Base-by-base conservation (phyloP, 2,888 invertebrate species). In the Oeneis ivallda region DNA sequence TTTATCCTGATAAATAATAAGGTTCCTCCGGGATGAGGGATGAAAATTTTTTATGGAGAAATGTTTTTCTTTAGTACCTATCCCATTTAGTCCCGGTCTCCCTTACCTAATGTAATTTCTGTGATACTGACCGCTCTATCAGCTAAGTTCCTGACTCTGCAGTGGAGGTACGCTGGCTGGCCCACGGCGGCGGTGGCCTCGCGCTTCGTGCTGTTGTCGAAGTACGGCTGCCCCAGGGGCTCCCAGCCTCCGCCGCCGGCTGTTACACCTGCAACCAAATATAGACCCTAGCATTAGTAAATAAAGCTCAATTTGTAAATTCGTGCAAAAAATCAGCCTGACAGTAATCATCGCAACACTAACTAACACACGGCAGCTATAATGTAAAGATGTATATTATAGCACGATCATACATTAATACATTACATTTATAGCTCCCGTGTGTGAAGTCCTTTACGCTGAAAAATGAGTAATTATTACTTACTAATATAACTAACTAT, bases 181-280 rank as follows among this genome's bases (percentile, higher is more conserved):
- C 97, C 97, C 73, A 97, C 96, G 73, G 96, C 96, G 75, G 96
- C 96, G 78, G 96, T 96, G 81, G 96, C 94, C 84, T 97, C 96
- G 72, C 96, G 93, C 83, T 94, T 94, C 74, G 96, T 96, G 78
- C 95, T 95, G 90, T 97, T 97, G 92, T 97, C 97, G 92, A 97
- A 97, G 93, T 96, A 97, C 61, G 97, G 97, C 86, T 96, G 96
- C 72, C 96, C 96, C 82, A 96, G 95, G 65, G 96, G 95, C 85
- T 95, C 95, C 87, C 91, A 92, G 81, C 92, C 89, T 75, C 91
- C 91, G 91, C 93, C 93, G 82, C 91, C 91, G 71, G 89, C 87
- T 77, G 91, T 85, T 71, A 87, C 88, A 81, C 90, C 91, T 91
- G 79, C 10, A 71, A 69, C 53, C 69, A 66, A 56, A 41, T 19